Evolutionary conservation across 2,113 vertebrate genomes (phyloP), one percentile per base, ranked within the genome.

Genomic region (Microcebus ravelobensis): DNA sequence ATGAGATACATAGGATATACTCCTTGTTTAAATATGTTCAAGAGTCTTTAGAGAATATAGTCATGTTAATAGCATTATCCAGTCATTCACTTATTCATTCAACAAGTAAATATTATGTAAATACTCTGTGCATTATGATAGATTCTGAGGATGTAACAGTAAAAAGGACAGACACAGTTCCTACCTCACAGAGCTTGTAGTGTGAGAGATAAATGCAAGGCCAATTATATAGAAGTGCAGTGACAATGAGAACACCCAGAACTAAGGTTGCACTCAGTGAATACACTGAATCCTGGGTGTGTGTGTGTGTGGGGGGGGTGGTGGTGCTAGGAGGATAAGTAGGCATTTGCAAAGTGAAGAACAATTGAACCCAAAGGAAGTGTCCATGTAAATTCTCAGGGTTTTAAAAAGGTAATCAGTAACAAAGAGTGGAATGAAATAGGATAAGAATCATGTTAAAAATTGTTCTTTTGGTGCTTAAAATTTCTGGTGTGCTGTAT

Each of bases 381-480:
- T 1, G 14, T 67, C 27, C 8, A 12, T 34, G 55, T 8, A 89
- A 77, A 84, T 34, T 15, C 21, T 93, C 6, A 21, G 25, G 0
- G 17, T 89, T 70, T 81, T 85, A 12, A 25, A 86, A 92, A 55
- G 27, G 11, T 57, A 39, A 52, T 91, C 15, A 34, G 5, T 52
- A 81, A 81, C 13, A 80, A 61, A 87, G 31, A 91, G 25, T 55
- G 2, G 25, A 67, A 50, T 82, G 55, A 67, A 87, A 27, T 17
- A 1, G 15, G 31, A 76, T 61, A 18, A 92, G 31, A 71, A 94
- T 34, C 25, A 34, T 25, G 12, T 57, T 67, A 79, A 95, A 81
- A 52, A 80, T 91, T 96, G 87, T 88, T 94, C 12, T 74, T 91
- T 52, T 48, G 11, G 77, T 12, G 61, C 96, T 97, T 97, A 52